Evolutionary conservation across 2,797 vertebrate species (phyloP).

Genomic region (Mus caroli): DNA sequence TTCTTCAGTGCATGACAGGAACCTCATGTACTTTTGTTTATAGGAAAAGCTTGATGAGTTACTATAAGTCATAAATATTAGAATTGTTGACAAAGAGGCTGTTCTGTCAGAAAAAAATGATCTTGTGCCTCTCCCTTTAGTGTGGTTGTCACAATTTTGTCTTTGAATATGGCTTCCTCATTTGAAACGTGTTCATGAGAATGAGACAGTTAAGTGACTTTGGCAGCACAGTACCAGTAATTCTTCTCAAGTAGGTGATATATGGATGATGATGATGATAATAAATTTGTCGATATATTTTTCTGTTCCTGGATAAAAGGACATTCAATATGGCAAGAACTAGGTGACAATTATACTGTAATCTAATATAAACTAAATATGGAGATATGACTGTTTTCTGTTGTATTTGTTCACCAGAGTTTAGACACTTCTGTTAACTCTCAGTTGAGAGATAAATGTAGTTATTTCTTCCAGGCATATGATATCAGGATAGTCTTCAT

Average conservation of each 20-base stretch:
- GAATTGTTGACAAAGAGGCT: background rate
- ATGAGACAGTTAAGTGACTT: background rate
- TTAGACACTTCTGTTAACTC: background rate
- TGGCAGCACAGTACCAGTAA: background rate
- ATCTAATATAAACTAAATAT: background rate
- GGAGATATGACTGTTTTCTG: background rate
- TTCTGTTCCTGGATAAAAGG: background rate
- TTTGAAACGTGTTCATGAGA: conserved; percentile 9
- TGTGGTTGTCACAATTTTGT: background rate
- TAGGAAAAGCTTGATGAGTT: background rate
- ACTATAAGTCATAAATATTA: conserved; percentile 41
- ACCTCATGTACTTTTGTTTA: conserved; percentile 14
- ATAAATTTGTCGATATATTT: background rate
- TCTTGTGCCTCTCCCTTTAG: background rate
- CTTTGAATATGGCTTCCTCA: background rate
- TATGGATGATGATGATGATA: background rate
- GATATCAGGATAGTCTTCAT: background rate
- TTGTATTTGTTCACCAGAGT: background rate
- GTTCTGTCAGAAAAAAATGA: conserved; percentile 19
- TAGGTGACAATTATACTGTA: background rate
- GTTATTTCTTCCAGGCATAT: background rate
- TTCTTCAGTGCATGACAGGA: background rate
- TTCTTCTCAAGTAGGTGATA: conserved; percentile 34
- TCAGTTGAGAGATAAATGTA: background rate
- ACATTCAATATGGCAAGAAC: background rate